Evolutionary conservation across 2,113 vertebrate genomes (phyloP).

Genomic region (Ascaphus truei): DNA sequence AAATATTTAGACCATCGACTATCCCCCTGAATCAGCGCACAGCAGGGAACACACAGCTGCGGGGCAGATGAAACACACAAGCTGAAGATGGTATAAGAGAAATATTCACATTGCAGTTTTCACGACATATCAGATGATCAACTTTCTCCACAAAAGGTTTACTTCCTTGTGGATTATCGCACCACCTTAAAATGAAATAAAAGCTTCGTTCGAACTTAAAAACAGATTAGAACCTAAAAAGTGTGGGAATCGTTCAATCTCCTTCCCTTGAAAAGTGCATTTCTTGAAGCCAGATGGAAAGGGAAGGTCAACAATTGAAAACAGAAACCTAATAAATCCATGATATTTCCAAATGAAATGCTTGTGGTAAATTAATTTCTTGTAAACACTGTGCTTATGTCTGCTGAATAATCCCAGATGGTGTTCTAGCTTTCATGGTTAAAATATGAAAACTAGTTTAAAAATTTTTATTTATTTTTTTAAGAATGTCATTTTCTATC

Average conservation of each 20-base stretch:
- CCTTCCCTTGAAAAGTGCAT: slow-evolving; percentile 40
- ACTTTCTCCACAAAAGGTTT: slow-evolving; percentile 34
- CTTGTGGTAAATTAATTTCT: slow-evolving; percentile 65
- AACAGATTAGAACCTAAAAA: slow-evolving; percentile 39
- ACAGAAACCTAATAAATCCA: slow-evolving; percentile 66
- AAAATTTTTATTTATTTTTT: too few relatives aligned
- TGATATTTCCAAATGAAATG: slow-evolving; percentile 70
- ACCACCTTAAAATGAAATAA: slow-evolving; percentile 31
- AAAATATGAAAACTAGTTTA: slow-evolving; percentile 15
- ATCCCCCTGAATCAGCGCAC: not conserved
- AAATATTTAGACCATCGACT: not conserved
- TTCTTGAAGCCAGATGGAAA: slow-evolving; percentile 64
- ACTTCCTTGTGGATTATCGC: slow-evolving; percentile 36
- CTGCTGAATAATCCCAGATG: slow-evolving; percentile 57
- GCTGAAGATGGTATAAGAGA: slow-evolving; percentile 42
- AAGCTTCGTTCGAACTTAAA: slow-evolving; percentile 25
- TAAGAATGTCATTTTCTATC: too few relatives aligned
- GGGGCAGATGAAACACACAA: slow-evolving; percentile 45
- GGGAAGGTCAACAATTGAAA: slow-evolving; percentile 64
- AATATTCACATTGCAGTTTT: slow-evolving; percentile 39
- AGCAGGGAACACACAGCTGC: slow-evolving; percentile 44
- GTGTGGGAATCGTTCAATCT: slow-evolving; percentile 31
- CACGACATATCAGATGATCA: slow-evolving; percentile 33
- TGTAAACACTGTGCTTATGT: slow-evolving; percentile 55
- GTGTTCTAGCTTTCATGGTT: slow-evolving; percentile 50